phyloP scores from a whole-genome alignment of 1,140 invertebrate genomes.

The Panonychus citri region DNA sequence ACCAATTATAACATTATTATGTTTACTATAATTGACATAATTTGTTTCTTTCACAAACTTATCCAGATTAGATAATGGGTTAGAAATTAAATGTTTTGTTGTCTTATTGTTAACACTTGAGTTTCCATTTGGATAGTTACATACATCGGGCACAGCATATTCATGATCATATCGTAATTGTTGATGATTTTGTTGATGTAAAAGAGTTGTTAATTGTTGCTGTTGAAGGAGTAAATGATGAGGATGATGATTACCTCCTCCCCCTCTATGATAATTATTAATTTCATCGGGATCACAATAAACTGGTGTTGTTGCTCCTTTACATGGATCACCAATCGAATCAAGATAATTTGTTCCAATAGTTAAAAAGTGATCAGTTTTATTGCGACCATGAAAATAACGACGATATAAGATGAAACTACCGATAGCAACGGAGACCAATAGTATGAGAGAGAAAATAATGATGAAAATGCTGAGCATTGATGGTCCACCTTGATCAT shows the following conservation, averaged over 20 bases:
- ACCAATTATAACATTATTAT: neutral
- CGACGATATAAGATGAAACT: neutral
- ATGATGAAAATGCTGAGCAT: neutral
- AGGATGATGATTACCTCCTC: neutral
- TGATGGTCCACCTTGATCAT: neutral
- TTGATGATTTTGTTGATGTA: neutral
- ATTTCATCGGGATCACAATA: neutral
- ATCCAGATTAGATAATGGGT: neutral
- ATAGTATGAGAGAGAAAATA: neutral
- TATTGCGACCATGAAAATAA: constrained; percentile 1
- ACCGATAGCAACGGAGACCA: neutral
- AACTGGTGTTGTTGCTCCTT: constrained; percentile 1
- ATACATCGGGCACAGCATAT: constrained; percentile 10
- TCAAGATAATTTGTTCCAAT: neutral
- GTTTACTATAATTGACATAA: neutral
- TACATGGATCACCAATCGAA: neutral
- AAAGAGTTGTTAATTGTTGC: neutral
- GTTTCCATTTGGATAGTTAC: neutral
- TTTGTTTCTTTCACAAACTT: neutral
- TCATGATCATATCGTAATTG: neutral
- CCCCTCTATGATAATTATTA: neutral
- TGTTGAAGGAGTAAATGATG: neutral
- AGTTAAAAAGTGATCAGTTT: neutral
- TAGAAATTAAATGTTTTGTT: neutral
- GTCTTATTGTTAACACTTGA: neutral